Evolutionary conservation across 2,888 invertebrate species (phyloP).

Genomic region (Coleophora deauratella): DNA sequence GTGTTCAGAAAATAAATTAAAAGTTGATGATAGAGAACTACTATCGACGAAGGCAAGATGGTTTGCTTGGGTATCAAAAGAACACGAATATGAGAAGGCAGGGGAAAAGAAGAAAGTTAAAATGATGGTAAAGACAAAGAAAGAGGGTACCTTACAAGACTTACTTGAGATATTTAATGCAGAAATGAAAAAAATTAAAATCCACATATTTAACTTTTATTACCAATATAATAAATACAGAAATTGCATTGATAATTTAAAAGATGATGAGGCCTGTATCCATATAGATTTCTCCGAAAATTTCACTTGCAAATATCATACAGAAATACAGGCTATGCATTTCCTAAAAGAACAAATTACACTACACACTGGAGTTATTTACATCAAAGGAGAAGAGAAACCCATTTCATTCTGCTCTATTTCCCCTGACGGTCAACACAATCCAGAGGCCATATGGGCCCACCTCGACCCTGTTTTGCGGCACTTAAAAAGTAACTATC

Average conservation of each 20-base stretch:
- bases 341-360: conserved; percentile 13
- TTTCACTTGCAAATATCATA: conserved; percentile 1
- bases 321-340: conserved; percentile 11
- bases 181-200: conserved; percentile 11
- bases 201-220: conserved; percentile 9
- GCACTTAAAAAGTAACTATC: conserved; percentile 4
- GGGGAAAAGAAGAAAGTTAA: conserved; percentile 7
- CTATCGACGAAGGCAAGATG: conserved; percentile 6
- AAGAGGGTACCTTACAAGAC: conserved; percentile 9
- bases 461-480: conserved; percentile 14
- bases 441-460: conserved; percentile 17
- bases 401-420: conserved; percentile 13
- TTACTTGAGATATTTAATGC: conserved; percentile 7
- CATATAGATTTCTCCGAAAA: conserved; percentile 12
- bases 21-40: conserved; percentile 4
- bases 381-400: conserved; percentile 8
- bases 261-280: not conserved
- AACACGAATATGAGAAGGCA: conserved; percentile 9
- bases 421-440: conserved; percentile 10
- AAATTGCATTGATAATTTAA: conserved; percentile 3
- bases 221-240: conserved; percentile 10
- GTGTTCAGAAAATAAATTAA: conserved; percentile 8
- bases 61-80: conserved; percentile 10
- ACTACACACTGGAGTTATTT: conserved; percentile 14
- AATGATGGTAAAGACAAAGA: conserved; percentile 10